Base-by-base conservation (phyloP, 2,113 vertebrate species). In the Entosphenus tridentatus region DNA sequence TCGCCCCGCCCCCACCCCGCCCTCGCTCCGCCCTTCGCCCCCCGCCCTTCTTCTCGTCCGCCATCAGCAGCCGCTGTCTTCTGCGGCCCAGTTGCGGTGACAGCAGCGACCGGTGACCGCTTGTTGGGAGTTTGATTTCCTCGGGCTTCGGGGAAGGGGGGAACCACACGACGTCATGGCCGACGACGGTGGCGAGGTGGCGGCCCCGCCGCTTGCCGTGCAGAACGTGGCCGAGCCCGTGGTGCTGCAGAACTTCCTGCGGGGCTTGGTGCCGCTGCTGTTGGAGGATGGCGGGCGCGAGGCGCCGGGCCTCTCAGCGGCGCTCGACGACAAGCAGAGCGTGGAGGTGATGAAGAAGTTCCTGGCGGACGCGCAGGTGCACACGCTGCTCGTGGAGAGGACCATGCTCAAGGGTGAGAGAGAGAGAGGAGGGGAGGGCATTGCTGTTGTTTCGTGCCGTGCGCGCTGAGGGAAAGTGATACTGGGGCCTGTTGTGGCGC, bases 161-260 rank as follows among this genome's bases (percentile, higher is more conserved):
- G 39, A 7, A 39, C 39, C 39, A 39, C 39, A 39, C 39, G 39
- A 39, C 39, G 39, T 39, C 1, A 39, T 39, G 39, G 39, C 39
- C 59, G 87, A 84, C 3, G 87, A 83, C 3, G 83, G 81, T 57
- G 76, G 80, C 2, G 80, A 78, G 68, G 87, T 39, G 39, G 39
- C 39, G 39, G 39, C 39, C 39, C 39, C 39, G 39, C 39, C 39
- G 39, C 6, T 39, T 5, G 39, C 39, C 39, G 39, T 39, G 39
- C 39, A 39, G 39, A 39, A 65, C 10, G 62, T 65, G 8, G 62
- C 62, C 21, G 62, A 16, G 62, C n/a, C 21, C n/a, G 62, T 10
- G 8, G 62, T 21, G 10, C 18, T 65, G 62, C 62, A 21, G n/a
- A 21, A n/a, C n/a, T 21, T 65, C 10, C 21, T 65, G 62, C 62